A percentile compares a stretch with the other conserved stretches of the same genome.
Evolutionary conservation across 2,113 vertebrate genomes (phyloP).

Genomic region (Myotis davidii): DNA sequence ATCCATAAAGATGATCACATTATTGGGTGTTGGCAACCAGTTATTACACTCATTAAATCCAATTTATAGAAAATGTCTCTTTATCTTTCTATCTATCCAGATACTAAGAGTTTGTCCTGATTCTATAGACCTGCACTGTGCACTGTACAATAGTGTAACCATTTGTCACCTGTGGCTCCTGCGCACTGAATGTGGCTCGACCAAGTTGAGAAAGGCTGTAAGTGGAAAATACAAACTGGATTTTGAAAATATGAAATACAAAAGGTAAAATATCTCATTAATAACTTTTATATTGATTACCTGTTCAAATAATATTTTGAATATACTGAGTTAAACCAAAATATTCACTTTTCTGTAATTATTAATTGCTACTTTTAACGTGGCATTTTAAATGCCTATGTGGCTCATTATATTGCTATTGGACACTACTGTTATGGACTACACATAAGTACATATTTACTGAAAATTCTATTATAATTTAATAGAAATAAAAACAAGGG

Average conservation of each 20-base stretch:
- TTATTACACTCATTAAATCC: background rate
- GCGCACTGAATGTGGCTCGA: background rate
- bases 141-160: background rate
- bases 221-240: constrained; percentile 33
- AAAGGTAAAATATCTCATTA: background rate
- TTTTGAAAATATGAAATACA: constrained; percentile 29
- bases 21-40: background rate
- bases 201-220: background rate
- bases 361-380: constrained; percentile 10
- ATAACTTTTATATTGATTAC: background rate
- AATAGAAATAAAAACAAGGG: constrained; percentile 32
- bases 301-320: constrained; percentile 14
- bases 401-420: background rate
- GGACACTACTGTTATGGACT: background rate
- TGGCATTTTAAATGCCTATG: background rate
- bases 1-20: background rate
- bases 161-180: background rate
- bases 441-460: background rate
- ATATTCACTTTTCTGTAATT: background rate
- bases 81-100: background rate
- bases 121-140: background rate
- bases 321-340: constrained; percentile 1
- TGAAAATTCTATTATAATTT: constrained; percentile 31
- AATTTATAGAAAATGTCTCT: background rate
- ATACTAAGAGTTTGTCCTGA: constrained; percentile 28